A percentile compares a stretch with the other conserved stretches of the same genome.
phyloP scores from a whole-genome alignment of 2,113 vertebrate species.

The Seriola quinqueradiata region DNA sequence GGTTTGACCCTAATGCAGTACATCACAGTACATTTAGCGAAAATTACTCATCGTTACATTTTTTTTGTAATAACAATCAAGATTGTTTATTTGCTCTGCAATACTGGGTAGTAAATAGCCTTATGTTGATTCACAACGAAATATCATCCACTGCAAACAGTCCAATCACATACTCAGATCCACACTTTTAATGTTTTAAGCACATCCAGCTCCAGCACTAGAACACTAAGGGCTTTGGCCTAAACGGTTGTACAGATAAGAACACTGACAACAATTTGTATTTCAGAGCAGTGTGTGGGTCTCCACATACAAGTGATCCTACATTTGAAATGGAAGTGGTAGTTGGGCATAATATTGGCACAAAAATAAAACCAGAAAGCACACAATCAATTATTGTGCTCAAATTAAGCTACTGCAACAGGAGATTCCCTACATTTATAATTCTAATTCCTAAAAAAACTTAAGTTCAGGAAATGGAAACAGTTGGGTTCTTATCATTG shows the following conservation, averaged over 20 bases:
- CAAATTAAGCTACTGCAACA: too few species aligned
- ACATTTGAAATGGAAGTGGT: neutral
- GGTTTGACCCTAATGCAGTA: neutral
- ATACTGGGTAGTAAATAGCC: neutral
- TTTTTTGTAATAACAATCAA: neutral
- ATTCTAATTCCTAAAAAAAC: too few species aligned
- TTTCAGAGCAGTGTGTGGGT: neutral
- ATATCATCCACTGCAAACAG: neutral
- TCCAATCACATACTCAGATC: too few species aligned
- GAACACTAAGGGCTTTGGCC: neutral
- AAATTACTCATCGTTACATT: too few species aligned
- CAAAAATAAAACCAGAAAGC: too few species aligned
- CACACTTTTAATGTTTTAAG: too few species aligned
- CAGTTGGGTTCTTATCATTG: neutral
- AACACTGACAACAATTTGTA: too few species aligned
- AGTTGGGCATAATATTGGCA: neutral
- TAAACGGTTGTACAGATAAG: too few species aligned
- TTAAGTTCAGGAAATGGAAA: neutral
- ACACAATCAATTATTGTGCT: too few species aligned
- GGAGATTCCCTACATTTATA: too few species aligned
- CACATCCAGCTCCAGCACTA: neutral
- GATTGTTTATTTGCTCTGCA: neutral
- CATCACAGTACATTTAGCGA: too few species aligned
- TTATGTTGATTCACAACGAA: neutral
- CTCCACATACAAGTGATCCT: neutral